phyloP scores from a whole-genome alignment of 1,140 invertebrate species.

The Riptortus pedestris region DNA sequence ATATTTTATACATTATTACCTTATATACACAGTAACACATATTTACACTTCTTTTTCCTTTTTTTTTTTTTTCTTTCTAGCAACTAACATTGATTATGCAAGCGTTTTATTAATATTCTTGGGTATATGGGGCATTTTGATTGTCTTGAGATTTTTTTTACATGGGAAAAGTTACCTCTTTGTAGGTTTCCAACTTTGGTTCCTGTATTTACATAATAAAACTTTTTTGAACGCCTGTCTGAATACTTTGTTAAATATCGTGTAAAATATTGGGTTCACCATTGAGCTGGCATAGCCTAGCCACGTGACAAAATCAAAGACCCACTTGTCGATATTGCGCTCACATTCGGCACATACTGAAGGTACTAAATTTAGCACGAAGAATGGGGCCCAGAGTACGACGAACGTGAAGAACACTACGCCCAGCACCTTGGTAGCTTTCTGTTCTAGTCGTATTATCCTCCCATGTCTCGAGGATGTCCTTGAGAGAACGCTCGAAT shows the following conservation, averaged over 20 bases:
- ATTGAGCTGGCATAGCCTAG: conserved; percentile 85
- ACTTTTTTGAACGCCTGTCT: conserved; percentile 82
- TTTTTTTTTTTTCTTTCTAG: no score
- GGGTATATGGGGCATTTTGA: not conserved
- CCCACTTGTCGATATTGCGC: conserved; percentile 55
- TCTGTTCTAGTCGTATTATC: conserved; percentile 75
- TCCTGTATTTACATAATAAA: conserved; percentile 59
- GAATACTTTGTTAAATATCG: conserved; percentile 89
- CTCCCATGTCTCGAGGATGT: conserved; percentile 69
- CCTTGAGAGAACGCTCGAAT: conserved; percentile 66
- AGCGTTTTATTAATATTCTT: not conserved
- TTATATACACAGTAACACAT: not conserved
- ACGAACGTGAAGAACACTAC: conserved; percentile 91
- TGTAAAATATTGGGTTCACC: conserved; percentile 91
- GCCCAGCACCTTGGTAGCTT: conserved; percentile 86
- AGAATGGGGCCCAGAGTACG: conserved; percentile 87
- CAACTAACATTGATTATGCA: no score
- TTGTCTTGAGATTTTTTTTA: conserved; percentile 1
- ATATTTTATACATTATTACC: no score
- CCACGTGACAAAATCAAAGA: conserved; percentile 81
- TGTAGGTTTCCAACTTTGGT: conserved; percentile 33
- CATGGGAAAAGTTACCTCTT: conserved; percentile 1
- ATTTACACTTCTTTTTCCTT: not conserved
- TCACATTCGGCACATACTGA: conserved; percentile 68
- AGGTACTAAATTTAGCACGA: conserved; percentile 74